Conservation (phyloP, 1,140 invertebrate species). For the Ceratina japonica region DNA sequence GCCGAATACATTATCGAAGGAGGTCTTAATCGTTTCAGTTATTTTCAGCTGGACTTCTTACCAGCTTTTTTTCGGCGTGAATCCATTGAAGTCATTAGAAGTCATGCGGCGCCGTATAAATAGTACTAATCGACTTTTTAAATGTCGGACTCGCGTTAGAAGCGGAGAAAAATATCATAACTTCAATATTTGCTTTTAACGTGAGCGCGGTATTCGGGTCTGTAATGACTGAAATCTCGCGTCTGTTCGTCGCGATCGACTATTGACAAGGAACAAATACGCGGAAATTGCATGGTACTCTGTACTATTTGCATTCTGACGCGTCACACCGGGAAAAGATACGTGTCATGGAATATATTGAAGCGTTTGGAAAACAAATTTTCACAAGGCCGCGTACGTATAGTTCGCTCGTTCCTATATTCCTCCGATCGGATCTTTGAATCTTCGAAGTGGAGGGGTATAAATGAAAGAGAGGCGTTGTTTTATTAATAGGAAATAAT, state of each 20-base stretch:
- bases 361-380: not conserved
- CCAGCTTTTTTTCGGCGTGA: not conserved
- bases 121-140: too few relatives aligned
- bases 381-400: too few relatives aligned
- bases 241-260: not conserved
- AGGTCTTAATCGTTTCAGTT: not conserved
- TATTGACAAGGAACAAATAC: slow-evolving; percentile 15
- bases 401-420: too few relatives aligned
- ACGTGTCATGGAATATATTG: not conserved
- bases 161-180: not conserved
- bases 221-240: not conserved
- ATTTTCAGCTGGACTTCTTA: not conserved
- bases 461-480: slow-evolving; percentile 51
- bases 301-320: not conserved
- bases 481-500: slow-evolving; percentile 80
- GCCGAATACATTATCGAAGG: not conserved
- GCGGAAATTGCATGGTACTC: not conserved
- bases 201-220: not conserved
- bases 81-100: too few relatives aligned
- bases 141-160: not conserved
- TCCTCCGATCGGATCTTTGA: too few relatives aligned
- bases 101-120: not conserved
- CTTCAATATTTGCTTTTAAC: not conserved
- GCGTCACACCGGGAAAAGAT: not conserved
- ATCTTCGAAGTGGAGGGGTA: too few relatives aligned